Conservation (phyloP, 2,888 invertebrate species). For the Cephus spinipes region DNA sequence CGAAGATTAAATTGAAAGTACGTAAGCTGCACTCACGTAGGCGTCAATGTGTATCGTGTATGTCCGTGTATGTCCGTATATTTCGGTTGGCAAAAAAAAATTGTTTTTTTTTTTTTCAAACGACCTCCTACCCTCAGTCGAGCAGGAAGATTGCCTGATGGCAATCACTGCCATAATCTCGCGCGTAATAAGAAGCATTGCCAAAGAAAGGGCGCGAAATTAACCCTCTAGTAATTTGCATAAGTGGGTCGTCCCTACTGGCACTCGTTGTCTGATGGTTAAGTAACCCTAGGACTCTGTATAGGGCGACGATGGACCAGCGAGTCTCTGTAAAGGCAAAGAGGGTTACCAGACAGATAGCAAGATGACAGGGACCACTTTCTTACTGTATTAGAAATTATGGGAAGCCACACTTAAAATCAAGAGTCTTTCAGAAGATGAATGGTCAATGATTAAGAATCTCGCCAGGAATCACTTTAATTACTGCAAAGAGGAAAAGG, state of each 20-base stretch:
- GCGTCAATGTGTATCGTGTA: neutral
- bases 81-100: neutral
- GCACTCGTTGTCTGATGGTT: slow-evolving; percentile 10
- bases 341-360: neutral
- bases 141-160: neutral
- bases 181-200: slow-evolving; percentile 12
- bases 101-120: neutral
- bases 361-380: slow-evolving; percentile 49
- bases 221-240: slow-evolving; percentile 56
- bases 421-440: slow-evolving; percentile 64
- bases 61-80: neutral
- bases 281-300: neutral
- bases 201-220: slow-evolving; percentile 39
- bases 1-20: neutral
- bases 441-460: slow-evolving; percentile 62
- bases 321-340: neutral
- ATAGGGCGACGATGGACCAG: neutral
- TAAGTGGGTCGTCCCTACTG: slow-evolving; percentile 47
- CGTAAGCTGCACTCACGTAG: neutral
- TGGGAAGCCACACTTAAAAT: slow-evolving; percentile 63
- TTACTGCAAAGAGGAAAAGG: slow-evolving; percentile 37
- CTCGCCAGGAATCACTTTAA: slow-evolving; percentile 43
- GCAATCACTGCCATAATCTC: neutral
- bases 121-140: neutral
- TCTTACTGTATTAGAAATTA: slow-evolving; percentile 60